Conservation (phyloP, 2,113 vertebrate species). For the Rattus rattus region DNA sequence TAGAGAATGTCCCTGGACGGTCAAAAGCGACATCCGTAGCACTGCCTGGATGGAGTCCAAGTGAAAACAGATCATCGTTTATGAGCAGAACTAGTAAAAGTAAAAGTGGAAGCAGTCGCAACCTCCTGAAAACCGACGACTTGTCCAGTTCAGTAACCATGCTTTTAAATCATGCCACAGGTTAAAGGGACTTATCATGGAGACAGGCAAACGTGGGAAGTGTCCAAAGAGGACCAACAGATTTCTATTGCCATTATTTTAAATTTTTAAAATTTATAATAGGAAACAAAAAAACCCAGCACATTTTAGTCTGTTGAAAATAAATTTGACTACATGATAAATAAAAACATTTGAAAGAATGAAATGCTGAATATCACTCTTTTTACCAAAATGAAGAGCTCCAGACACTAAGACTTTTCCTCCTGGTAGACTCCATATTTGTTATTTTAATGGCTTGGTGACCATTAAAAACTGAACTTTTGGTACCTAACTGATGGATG, state of each 20-base stretch:
- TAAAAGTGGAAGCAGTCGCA: constrained; percentile 93
- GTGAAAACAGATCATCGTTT: constrained; percentile 96
- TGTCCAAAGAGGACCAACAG: constrained; percentile 26
- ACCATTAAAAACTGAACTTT: constrained; percentile 26
- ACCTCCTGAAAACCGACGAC: constrained; percentile 96
- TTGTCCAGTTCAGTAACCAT: constrained; percentile 94
- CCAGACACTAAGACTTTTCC: not conserved
- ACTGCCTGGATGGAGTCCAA: constrained; percentile 97
- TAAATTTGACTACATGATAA: constrained; percentile 15
- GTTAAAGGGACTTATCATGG: not conserved
- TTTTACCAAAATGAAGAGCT: not conserved
- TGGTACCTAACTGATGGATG: not conserved
- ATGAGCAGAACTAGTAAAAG: constrained; percentile 96
- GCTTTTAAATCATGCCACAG: constrained; percentile 64
- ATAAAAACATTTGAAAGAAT: constrained; percentile 23
- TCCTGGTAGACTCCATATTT: not conserved
- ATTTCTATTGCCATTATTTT: constrained; percentile 37
- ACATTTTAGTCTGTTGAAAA: constrained; percentile 33
- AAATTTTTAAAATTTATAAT: constrained; percentile 19
- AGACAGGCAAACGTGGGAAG: not conserved
- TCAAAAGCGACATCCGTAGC: constrained; percentile 95
- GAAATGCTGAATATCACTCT: not conserved
- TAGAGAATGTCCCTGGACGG: constrained; percentile 97
- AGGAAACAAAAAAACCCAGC: not conserved
- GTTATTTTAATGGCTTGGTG: constrained; percentile 33